Evolutionary conservation across 1,140 invertebrate genomes (phyloP), one percentile per base, ranked within the genome.

Genomic region (Chelonus insularis): DNA sequence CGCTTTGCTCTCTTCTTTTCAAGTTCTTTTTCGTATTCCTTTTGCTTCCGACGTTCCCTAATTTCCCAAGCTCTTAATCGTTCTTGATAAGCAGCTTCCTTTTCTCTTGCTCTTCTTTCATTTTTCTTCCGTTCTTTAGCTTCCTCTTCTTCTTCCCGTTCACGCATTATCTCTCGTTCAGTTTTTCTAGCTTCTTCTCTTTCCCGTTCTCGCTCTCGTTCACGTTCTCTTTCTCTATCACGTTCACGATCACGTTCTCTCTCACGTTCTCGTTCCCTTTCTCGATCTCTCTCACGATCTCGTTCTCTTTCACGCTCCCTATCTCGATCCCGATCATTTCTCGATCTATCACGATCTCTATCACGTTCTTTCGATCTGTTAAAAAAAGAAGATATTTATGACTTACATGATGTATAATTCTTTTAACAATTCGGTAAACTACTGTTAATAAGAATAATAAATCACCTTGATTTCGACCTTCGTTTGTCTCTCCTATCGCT

Each of bases 11-110:
- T 83, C 73, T 95, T 92, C 69, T 93, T 90, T 67, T 96, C 90
- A 43, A 87, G 85, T 78, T 96, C 93, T 73, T 94, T 94, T 74
- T 94, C 92, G 75, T 96, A 91, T 72, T 99, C 96, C 79, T 96
- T 94, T 14, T 88, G 83, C 81, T 96, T 96, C 69, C 96, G 91
- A 25, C 93, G 86, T 83, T 99, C 97, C 57, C 97, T 84, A 0
- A 86, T 86, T 82, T 99, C 96, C 97, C 97, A 99, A 62, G 89
- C 89, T 57, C 92, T 86, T 43, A 84, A 82, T 70, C 88, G 82
- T 79, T 95, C 92, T 80, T 97, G 94, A 82, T 98, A 98, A 11
- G 93, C 91, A 9, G 90, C 89, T 82, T 98, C 95, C 78, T 97
- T 97, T 75, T 98, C 95, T 16, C 94, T 78, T 0, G 95, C 89